Percentiles rank a stretch among this genome's conserved stretches.
Conservation (phyloP, 1,140 invertebrate genomes). For the Mamestra configurata region DNA sequence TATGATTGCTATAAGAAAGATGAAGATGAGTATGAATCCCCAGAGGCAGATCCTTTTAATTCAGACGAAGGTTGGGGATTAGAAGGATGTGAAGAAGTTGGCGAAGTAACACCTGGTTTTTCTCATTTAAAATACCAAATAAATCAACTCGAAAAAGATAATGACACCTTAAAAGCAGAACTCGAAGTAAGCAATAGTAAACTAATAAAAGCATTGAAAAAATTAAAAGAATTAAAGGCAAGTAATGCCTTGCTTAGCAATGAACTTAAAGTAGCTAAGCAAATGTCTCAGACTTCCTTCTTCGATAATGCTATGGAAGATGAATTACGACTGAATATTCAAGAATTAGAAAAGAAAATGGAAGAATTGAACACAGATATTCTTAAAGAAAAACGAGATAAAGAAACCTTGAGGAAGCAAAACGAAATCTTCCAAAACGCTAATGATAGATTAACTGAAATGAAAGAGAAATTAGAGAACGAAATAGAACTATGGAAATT, state of each 20-base stretch:
- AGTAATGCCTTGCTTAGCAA: constrained; percentile 89
- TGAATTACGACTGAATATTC: constrained; percentile 91
- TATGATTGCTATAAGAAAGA: constrained; percentile 85
- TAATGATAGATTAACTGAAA: constrained; percentile 93
- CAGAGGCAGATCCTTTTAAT: constrained; percentile 78
- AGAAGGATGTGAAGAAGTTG: constrained; percentile 68
- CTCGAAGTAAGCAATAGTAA: constrained; percentile 90
- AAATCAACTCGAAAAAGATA: constrained; percentile 72
- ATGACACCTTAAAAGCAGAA: constrained; percentile 86
- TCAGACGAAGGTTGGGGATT: constrained; percentile 85
- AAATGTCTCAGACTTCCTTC: constrained; percentile 89
- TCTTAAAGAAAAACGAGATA: constrained; percentile 90
- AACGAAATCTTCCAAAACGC: constrained; percentile 92
- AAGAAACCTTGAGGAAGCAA: constrained; percentile 90
- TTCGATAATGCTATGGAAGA: constrained; percentile 93
- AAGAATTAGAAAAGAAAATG: constrained; percentile 90
- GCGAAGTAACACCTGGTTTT: constrained; percentile 70
- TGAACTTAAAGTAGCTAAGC: constrained; percentile 88
- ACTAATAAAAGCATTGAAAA: constrained; percentile 91
- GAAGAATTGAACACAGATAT: constrained; percentile 88
- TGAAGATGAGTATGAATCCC: constrained; percentile 52
- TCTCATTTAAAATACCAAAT: constrained; percentile 75
- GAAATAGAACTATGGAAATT: constrained; percentile 91
- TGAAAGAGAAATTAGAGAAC: constrained; percentile 93
- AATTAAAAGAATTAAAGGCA: constrained; percentile 92